Percentiles rank a stretch among this genome's conserved stretches.
phyloP scores from a whole-genome alignment of 2,888 invertebrate genomes.

The Holacanthella duospinosa region DNA sequence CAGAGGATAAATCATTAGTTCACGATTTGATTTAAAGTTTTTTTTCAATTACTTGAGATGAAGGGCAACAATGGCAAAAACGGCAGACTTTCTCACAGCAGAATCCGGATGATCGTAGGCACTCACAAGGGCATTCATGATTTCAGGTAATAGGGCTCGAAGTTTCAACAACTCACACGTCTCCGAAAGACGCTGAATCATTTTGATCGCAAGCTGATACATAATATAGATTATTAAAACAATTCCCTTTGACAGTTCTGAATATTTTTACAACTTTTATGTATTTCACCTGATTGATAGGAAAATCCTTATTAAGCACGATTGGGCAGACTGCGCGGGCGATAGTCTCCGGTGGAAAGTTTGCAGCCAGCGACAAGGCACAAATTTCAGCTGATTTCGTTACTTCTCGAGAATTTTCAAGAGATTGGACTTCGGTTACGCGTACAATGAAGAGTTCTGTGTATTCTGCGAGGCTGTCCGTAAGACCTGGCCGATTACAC shows the following conservation, averaged over 20 bases:
- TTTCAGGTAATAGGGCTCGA: slow-evolving; percentile 31
- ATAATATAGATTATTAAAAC: background rate
- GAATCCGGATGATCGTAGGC: slow-evolving; percentile 85
- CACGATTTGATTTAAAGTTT: background rate
- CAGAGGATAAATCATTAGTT: background rate
- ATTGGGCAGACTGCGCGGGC: slow-evolving; percentile 69
- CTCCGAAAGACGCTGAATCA: slow-evolving; percentile 36
- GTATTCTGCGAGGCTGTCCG: slow-evolving; percentile 31
- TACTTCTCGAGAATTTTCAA: slow-evolving; percentile 34
- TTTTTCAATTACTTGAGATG: slow-evolving; percentile 52
- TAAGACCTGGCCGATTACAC: slow-evolving; percentile 29
- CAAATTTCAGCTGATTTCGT: slow-evolving; percentile 67
- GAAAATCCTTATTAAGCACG: slow-evolving; percentile 75
- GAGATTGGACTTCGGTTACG: slow-evolving; percentile 36
- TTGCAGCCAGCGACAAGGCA: slow-evolving; percentile 61
- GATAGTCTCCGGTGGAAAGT: slow-evolving; percentile 68
- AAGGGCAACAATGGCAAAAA: slow-evolving; percentile 93
- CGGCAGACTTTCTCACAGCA: slow-evolving; percentile 86
- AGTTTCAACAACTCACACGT: slow-evolving; percentile 32
- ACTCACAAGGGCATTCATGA: slow-evolving; percentile 44
- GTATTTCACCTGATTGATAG: slow-evolving; percentile 60
- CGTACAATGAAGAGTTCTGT: slow-evolving; percentile 36
- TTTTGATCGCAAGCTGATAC: slow-evolving; percentile 38
- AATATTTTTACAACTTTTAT: no score
- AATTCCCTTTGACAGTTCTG: background rate